These are phyloP conservation scores for Microcebus tavaratra DNA, from an alignment of 2,113 vertebrate species.

Conservation along the genomic window DNA sequence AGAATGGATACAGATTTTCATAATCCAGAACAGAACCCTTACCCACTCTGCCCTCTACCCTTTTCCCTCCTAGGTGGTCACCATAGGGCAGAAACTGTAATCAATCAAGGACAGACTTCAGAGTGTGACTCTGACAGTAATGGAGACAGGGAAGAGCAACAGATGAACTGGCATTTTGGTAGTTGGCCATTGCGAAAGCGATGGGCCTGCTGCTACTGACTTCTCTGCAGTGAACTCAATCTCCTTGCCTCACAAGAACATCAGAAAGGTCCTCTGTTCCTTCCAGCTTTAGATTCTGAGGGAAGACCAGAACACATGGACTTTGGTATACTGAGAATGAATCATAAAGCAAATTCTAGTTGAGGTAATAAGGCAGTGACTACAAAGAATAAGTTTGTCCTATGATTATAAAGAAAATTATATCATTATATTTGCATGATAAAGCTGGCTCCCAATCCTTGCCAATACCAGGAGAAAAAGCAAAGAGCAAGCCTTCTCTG, in stretches of 20 bases:
- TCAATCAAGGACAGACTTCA: background rate
- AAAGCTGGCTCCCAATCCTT: background rate
- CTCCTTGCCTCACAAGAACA: conserved; percentile 78
- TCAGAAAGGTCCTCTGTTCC: conserved; percentile 84
- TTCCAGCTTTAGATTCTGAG: conserved; percentile 85
- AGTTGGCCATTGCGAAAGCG: background rate
- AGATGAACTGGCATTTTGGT: background rate
- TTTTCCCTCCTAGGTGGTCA: background rate
- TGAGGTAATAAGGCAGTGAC: background rate
- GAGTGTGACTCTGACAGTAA: background rate
- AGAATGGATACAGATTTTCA: background rate
- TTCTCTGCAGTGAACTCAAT: background rate
- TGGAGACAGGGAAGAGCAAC: background rate
- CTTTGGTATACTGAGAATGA: background rate
- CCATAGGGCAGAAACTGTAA: background rate
- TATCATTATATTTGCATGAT: background rate
- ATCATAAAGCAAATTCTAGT: background rate
- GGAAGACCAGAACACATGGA: background rate
- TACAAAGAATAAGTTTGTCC: background rate
- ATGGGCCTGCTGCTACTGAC: rapidly evolving
- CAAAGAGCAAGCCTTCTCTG: background rate
- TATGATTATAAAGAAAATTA: background rate
- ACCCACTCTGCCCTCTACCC: background rate
- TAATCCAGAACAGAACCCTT: background rate
- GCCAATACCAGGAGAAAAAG: background rate